Evolutionary conservation across 2,113 vertebrate genomes (phyloP).

Genomic region (Haliaeetus leucogaster): DNA sequence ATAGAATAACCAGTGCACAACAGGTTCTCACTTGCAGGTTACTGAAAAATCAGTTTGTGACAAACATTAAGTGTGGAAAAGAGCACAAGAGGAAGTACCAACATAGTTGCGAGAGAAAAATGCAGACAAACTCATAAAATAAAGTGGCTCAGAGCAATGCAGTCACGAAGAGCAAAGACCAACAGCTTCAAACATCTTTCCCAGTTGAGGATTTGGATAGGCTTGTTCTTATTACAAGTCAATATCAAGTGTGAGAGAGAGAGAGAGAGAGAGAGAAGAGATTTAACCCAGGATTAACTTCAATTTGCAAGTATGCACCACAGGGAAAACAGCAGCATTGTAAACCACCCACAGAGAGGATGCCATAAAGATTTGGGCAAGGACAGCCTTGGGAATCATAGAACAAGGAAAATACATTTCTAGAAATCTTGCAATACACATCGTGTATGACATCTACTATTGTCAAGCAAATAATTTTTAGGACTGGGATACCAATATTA

Average conservation of each 20-base stretch:
- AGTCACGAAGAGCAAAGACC: not conserved
- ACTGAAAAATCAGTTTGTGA: not conserved
- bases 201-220: not conserved
- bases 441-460: not conserved
- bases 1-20: not conserved
- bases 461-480: not conserved
- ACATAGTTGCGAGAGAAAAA: not conserved
- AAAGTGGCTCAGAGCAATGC: not conserved
- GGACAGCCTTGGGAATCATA: not conserved
- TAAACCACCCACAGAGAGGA: not conserved
- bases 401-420: not conserved
- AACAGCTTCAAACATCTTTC: not conserved
- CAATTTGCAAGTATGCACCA: not conserved
- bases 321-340: not conserved
- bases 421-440: not conserved
- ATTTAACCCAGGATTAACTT: not conserved
- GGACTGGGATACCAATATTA: not conserved
- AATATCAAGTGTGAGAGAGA: rapidly evolving
- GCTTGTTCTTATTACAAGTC: not conserved
- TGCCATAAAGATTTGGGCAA: not conserved
- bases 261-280: too few relatives aligned
- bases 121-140: not conserved
- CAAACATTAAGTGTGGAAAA: not conserved
- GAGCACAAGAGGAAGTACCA: not conserved
- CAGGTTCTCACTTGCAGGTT: not conserved